Percentiles rank a stretch among this genome's conserved stretches.
Conservation (phyloP, 2,888 invertebrate species). For the Scaptomyza flava region DNA sequence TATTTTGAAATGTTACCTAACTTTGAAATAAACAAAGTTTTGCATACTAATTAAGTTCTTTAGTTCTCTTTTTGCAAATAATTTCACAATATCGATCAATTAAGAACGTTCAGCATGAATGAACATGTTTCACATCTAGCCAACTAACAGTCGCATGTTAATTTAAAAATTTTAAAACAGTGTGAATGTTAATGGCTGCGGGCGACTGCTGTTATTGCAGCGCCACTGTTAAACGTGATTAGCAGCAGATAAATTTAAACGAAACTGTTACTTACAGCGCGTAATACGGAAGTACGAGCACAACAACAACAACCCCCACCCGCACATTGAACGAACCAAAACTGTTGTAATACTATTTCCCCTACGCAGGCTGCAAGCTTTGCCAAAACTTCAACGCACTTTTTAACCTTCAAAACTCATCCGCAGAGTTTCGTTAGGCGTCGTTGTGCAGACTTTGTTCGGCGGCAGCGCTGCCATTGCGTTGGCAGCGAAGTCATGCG, state of each 20-base stretch:
- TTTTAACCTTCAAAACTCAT: slow-evolving; percentile 79
- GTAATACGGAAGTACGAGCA: slow-evolving; percentile 45
- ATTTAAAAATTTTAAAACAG: slow-evolving; percentile 31
- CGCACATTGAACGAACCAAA: slow-evolving; percentile 7
- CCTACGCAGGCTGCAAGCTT: slow-evolving; percentile 44
- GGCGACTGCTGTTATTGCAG: slow-evolving; percentile 50
- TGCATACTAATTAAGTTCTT: not conserved
- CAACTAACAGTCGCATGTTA: slow-evolving; percentile 11
- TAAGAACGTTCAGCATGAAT: not conserved
- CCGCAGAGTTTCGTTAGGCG: slow-evolving; percentile 45
- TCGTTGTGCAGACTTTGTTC: slow-evolving; percentile 31
- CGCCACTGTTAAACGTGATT: slow-evolving; percentile 17
- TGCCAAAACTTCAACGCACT: slow-evolving; percentile 66
- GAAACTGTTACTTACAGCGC: slow-evolving; percentile 51
- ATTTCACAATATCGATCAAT: slow-evolving; percentile 2
- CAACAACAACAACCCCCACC: slow-evolving; percentile 17
- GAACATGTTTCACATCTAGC: not conserved
- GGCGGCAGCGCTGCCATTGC: slow-evolving; percentile 56
- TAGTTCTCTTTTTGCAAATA: not conserved
- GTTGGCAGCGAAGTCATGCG: slow-evolving; percentile 54
- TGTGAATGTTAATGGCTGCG: slow-evolving; percentile 41
- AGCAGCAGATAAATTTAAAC: slow-evolving; percentile 69
- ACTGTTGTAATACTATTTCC: slow-evolving; percentile 43
- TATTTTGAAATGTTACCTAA: not conserved
- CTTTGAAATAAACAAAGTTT: not conserved